Evolutionary conservation across 2,113 vertebrate genomes (phyloP).

Genomic region (Theristicus caerulescens): DNA sequence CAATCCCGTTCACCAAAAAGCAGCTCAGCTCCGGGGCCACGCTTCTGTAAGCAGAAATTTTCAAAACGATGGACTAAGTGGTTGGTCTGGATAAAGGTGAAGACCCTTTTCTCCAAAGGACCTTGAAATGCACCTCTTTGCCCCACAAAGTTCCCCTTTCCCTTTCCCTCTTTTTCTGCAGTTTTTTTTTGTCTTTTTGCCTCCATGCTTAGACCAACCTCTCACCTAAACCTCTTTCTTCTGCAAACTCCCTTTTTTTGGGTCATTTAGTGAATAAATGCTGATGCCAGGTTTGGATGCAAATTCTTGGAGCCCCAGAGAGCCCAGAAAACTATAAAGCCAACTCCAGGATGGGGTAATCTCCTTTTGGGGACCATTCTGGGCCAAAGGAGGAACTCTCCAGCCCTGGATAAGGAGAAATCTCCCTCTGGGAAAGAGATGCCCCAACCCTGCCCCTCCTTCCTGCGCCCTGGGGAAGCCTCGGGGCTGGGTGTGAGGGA

Average conservation of each 20-base stretch:
- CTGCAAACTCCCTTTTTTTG: fast-evolving
- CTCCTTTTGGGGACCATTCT: not conserved
- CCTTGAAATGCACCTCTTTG: not conserved
- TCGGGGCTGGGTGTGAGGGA: not conserved
- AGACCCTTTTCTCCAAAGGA: not conserved
- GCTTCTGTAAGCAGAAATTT: conserved; percentile 16
- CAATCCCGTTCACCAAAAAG: not conserved
- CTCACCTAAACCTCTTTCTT: not conserved
- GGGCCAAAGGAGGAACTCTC: not conserved
- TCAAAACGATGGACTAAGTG: not conserved
- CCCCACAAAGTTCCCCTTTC: not conserved
- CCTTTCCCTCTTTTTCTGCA: not conserved
- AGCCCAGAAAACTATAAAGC: not conserved
- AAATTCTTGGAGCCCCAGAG: not conserved
- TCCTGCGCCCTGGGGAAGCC: not conserved
- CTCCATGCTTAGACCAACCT: not conserved
- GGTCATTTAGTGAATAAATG: not conserved
- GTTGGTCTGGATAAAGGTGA: conserved; percentile 29
- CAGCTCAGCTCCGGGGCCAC: not conserved
- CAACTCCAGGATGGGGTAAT: not conserved
- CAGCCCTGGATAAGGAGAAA: not conserved
- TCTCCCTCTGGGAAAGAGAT: not conserved
- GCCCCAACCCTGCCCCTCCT: not conserved
- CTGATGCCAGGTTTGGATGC: not conserved
- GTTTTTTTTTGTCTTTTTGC: not conserved